Conservation (phyloP, 2,888 invertebrate genomes). For the Trilocha varians region DNA sequence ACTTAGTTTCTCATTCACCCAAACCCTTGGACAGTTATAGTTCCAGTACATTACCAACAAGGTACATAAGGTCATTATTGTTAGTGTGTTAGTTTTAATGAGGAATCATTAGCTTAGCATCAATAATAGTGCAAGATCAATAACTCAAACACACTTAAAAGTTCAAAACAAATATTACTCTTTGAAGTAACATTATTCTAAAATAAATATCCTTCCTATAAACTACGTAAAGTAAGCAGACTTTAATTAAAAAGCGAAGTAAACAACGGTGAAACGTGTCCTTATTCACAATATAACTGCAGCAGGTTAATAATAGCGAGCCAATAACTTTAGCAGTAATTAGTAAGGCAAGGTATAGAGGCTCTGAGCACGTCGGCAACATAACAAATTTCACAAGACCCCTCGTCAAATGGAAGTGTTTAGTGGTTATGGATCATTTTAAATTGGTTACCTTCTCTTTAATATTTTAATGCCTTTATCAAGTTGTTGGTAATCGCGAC, state of each 20-base stretch:
- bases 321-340: constrained; percentile 21
- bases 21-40: too few relatives aligned
- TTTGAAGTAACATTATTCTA: background rate
- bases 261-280: background rate
- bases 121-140: too few relatives aligned
- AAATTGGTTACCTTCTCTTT: constrained; percentile 29
- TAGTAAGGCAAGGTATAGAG: constrained; percentile 12
- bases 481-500: constrained; percentile 36
- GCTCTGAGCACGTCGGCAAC: background rate
- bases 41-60: too few relatives aligned
- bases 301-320: constrained; percentile 12
- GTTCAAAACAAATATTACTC: background rate
- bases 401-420: background rate
- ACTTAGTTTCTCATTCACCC: too few relatives aligned
- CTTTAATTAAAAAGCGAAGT: background rate
- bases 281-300: constrained; percentile 16
- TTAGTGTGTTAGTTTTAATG: too few relatives aligned
- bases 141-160: too few relatives aligned
- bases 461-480: constrained; percentile 58
- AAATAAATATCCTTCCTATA: background rate
- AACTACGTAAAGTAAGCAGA: background rate
- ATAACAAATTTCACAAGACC: background rate
- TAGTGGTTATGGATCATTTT: background rate
- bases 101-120: too few relatives aligned
- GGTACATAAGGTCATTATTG: too few relatives aligned